A percentile compares a stretch with the other conserved stretches of the same genome.
These are phyloP conservation scores for Lepus americanus DNA, from an alignment of 2,113 vertebrate species.

Conservation along the genomic window DNA sequence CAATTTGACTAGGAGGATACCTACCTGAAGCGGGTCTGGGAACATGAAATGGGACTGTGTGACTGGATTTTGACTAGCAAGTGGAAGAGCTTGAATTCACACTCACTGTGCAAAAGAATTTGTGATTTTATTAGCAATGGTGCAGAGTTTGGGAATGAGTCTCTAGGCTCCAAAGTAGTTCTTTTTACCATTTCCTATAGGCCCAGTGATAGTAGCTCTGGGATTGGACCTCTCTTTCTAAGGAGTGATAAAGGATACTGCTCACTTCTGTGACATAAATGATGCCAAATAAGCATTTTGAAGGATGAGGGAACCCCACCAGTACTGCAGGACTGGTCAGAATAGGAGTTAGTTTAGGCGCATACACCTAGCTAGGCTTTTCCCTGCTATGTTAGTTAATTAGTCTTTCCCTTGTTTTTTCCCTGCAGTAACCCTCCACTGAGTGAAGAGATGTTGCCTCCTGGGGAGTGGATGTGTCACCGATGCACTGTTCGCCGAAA, in stretches of 20 bases:
- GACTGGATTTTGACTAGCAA: slow-evolving; percentile 22
- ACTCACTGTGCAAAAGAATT: not conserved
- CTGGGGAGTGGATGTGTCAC: slow-evolving; percentile 99
- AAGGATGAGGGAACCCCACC: not conserved
- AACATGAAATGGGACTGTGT: not conserved
- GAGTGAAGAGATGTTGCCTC: slow-evolving; percentile 99
- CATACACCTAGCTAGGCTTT: not conserved
- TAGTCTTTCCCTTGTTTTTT: slow-evolving; percentile 77
- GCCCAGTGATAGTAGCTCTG: slow-evolving; percentile 1
- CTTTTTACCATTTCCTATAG: slow-evolving; percentile 19
- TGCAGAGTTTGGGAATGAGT: not conserved
- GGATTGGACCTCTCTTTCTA: slow-evolving; percentile 63
- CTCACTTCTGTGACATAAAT: not conserved
- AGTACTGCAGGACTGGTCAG: not conserved
- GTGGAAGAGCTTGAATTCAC: not conserved
- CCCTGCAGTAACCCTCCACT: slow-evolving; percentile 95
- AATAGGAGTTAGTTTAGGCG: slow-evolving; percentile 50
- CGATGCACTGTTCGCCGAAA: slow-evolving; percentile 97
- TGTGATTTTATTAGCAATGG: not conserved
- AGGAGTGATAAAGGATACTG: not conserved
- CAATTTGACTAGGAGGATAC: not conserved
- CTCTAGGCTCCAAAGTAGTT: not conserved
- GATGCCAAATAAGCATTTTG: slow-evolving; percentile 19
- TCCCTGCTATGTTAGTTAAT: slow-evolving; percentile 46
- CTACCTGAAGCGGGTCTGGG: not conserved